Base-by-base conservation (phyloP, 1,140 invertebrate species). In the Bombus picipes region DNA sequence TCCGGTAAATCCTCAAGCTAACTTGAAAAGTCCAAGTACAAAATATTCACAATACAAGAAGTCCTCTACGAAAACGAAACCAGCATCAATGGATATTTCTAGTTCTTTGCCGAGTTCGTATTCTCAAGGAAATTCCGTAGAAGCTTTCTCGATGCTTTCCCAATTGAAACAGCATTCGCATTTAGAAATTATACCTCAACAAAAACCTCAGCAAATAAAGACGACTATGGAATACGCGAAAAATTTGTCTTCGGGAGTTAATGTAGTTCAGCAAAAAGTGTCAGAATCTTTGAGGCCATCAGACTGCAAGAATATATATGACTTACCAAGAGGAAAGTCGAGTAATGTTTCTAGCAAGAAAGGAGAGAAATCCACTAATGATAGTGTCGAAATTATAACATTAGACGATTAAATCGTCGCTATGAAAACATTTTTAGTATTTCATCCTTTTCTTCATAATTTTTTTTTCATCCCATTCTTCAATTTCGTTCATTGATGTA, bases 161-260 rank as follows among this genome's bases (percentile, higher is more conserved):
- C 85, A 97, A 95, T 25, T 97, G 96, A 88, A 98, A 93, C 95
- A 97, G 93, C 82, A 98, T 91, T 87, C 97, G 94, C 97, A 97
- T 96, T 91, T 97, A 93, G 92, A 95, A 70, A 95, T 95, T 37
- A 95, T 95, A 88, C 96, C 96, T 91, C 94, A 92, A 90, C 92
- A 89, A 25, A 94, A 90, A 59, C 3, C 76, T 5, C 75, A 78
- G 18, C 83, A 90, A 25, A 66, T 75, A 0, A 92, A 93, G 59
- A 12, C 88, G 13, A 72, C 68, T 3, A 88, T 93, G 5, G 90
- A 93, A 53, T 94, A 91, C 34, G 32, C 89, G 13, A 94, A 93
- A 73, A 93, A 86, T 76, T 59, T 93, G 18, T 87, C 92, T 2
- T 75, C 87, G 0, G 83, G 90, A 0, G 25, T 93, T 10, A 91